A percentile compares a stretch with the other conserved stretches of the same genome.
Conservation (phyloP, 2,888 invertebrate species). For the Thereva nobilitata region DNA sequence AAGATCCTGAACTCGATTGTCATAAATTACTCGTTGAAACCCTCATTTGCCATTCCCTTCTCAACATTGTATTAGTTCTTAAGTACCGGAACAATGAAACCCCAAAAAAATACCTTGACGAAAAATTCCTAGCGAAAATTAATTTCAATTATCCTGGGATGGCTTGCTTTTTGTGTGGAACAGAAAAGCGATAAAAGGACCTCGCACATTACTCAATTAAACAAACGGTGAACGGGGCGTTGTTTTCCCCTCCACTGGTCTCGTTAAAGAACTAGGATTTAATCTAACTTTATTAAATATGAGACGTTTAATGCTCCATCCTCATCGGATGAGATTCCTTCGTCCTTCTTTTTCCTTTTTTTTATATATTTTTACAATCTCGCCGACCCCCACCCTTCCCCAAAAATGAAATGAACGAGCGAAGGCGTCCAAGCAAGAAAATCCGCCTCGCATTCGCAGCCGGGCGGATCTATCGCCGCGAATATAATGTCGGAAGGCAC, state of each 20-base stretch:
- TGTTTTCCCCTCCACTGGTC: constrained; percentile 29
- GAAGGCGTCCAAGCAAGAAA: constrained; percentile 37
- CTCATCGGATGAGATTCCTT: constrained; percentile 20
- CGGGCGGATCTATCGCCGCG: constrained; percentile 27
- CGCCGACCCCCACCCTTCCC: no score
- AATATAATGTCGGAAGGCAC: constrained; percentile 16
- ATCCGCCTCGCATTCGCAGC: constrained; percentile 20
- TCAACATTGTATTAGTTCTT: no score
- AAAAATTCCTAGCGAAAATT: no score
- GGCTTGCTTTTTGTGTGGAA: neutral
- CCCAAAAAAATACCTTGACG: no score
- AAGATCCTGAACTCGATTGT: no score
- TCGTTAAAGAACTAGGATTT: constrained; percentile 32
- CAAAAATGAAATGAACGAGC: neutral
- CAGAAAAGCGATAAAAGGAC: constrained; percentile 5
- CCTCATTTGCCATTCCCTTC: no score
- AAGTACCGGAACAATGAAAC: no score
- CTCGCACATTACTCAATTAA: constrained; percentile 30
- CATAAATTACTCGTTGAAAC: no score
- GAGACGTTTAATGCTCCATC: constrained; percentile 38
- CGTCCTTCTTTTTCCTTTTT: constrained; percentile 4
- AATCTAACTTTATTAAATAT: constrained; percentile 41
- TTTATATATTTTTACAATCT: neutral
- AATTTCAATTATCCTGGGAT: no score
- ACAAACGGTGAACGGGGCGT: constrained; percentile 22